phyloP scores from a whole-genome alignment of 2,113 vertebrate species.

The Tiliqua scincoides region DNA sequence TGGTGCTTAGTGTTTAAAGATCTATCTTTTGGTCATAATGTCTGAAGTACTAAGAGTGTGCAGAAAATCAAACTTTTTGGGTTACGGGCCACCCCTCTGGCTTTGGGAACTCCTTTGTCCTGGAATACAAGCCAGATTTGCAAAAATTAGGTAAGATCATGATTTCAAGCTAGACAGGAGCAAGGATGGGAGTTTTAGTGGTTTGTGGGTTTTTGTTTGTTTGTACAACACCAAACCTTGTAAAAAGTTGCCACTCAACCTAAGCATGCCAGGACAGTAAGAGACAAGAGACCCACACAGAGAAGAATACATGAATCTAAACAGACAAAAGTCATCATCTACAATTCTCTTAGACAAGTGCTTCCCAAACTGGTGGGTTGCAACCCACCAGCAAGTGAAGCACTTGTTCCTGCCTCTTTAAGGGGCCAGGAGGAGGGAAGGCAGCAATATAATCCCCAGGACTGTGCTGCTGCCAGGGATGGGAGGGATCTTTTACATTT shows the following conservation, averaged over 20 bases:
- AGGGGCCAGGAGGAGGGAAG: too few relatives aligned
- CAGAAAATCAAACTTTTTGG: background rate
- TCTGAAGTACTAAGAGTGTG: background rate
- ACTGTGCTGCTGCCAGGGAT: too few relatives aligned
- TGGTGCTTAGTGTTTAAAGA: too few relatives aligned
- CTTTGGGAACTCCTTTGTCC: background rate
- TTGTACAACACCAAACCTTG: background rate
- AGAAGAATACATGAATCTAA: background rate
- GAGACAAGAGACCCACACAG: background rate
- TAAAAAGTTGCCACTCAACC: background rate
- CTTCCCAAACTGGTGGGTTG: too few relatives aligned
- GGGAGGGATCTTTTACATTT: too few relatives aligned
- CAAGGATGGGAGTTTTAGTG: background rate
- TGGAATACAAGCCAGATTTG: background rate
- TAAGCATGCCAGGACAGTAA: background rate
- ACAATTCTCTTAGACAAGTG: background rate
- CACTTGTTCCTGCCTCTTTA: too few relatives aligned
- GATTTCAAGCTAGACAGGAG: too few relatives aligned
- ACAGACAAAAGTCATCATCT: background rate
- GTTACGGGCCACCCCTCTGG: background rate
- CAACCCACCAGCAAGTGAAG: too few relatives aligned
- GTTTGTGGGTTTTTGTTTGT: background rate
- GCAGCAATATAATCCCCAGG: too few relatives aligned
- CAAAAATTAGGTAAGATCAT: background rate
- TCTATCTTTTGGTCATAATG: too few relatives aligned